Conservation (phyloP, 2,797 vertebrate genomes). For the Micromesistius poutassou region DNA sequence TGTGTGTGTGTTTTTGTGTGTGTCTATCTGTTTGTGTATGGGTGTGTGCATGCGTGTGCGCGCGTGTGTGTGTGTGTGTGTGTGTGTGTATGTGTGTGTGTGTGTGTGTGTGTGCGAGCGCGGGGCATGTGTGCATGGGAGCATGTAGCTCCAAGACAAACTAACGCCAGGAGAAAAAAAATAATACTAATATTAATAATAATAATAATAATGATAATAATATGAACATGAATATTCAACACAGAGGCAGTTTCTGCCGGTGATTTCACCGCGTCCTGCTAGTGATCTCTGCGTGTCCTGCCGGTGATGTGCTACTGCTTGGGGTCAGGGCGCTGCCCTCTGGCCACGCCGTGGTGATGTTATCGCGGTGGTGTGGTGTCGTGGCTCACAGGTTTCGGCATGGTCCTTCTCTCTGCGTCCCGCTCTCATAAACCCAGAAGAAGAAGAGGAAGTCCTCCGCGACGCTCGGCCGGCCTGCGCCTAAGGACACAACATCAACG, state of each 20-base stretch:
- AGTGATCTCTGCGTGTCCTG: not conserved
- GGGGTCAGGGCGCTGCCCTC: not conserved
- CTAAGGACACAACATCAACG: not conserved
- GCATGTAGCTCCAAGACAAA: not conserved
- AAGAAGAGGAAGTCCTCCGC: not conserved
- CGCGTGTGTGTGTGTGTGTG: too few species aligned
- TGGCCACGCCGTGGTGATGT: not conserved
- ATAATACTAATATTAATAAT: not conserved
- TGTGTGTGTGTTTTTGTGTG: slow-evolving; percentile 3
- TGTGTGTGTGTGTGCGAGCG: slow-evolving; percentile 4
- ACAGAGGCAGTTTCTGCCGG: not conserved
- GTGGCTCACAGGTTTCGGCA: not conserved
- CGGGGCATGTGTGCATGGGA: too few species aligned
- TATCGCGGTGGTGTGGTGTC: not conserved
- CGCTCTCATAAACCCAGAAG: not conserved
- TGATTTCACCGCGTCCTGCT: not conserved
- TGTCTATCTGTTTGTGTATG: not conserved
- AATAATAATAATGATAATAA: not conserved
- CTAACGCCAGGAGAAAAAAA: not conserved
- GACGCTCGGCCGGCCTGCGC: not conserved
- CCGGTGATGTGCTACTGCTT: not conserved
- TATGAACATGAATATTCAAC: not conserved
- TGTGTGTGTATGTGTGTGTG: not conserved
- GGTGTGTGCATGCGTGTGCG: too few species aligned
- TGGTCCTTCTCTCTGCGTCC: not conserved